Base-by-base conservation (phyloP, 2,797 vertebrate genomes). In the Florisuga fusca region DNA sequence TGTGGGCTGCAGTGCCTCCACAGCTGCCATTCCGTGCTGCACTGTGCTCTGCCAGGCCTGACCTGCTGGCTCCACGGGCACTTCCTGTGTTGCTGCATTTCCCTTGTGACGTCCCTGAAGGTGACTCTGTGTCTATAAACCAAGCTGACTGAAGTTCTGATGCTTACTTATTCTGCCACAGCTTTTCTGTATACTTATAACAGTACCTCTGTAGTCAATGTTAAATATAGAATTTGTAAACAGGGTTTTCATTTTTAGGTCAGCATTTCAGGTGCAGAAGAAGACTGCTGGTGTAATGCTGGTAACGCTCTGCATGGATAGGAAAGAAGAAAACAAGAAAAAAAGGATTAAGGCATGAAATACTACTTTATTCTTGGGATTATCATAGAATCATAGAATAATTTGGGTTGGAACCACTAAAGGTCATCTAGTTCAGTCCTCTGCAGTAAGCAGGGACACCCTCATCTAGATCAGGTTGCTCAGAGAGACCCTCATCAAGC, bases 31-130 rank as follows among this genome's bases (percentile, higher is more conserved):
- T 16, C 48, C 6, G 1, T 1, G 1, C 29, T 50, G 46, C 0
- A 1, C 12, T n/a, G 36, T 61, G 0, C 53, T 53, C 33, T 0
- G 0, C 16, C 6, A 2, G 33, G 72, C 19, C 75, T 48, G 85
- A 43, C n/a, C 73, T 68, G 66, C 34, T 15, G 23, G 12, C 45
- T 78, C 19, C 0, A 0, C 8, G 38, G 84, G 21, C 36, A 5
- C n/a, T 63, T 71, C 9, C 12, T 53, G 15, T 14, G 0, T 36
- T 17, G 5, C 50, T 69, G 50, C 1, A 1, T 58, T 61, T 95
- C 58, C 59, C 31, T 54, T 33, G 36, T 43, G 84, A 51, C 1
- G 0, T 23, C 36, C 72, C 41, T 75, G 64, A 58, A 84, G 84
- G 78, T 54, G 74, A 85, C 79, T 53, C 38, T 71, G 71, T 93